phyloP scores from a whole-genome alignment of 2,113 vertebrate genomes.

The Tragelaphus buxtoni region DNA sequence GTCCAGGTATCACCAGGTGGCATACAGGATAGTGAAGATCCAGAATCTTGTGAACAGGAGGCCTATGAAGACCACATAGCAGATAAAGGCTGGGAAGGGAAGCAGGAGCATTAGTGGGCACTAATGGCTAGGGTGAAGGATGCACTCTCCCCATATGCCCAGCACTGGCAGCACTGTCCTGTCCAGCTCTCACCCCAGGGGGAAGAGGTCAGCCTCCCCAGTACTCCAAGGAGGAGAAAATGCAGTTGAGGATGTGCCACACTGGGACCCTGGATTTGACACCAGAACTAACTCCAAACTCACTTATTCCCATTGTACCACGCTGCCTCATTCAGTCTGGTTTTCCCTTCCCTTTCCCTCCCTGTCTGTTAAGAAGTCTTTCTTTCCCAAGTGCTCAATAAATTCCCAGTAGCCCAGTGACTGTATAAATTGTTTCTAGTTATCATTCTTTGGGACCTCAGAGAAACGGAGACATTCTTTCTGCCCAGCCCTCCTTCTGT shows the following conservation, averaged over 20 bases:
- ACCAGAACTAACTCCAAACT: neutral
- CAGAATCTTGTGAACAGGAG: constrained; percentile 93
- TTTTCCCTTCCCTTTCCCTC: too few relatives aligned
- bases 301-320: neutral
- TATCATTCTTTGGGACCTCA: neutral
- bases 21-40: constrained; percentile 87
- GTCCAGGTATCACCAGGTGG: constrained; percentile 89
- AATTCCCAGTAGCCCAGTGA: neutral
- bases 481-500: neutral
- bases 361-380: neutral
- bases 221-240: neutral
- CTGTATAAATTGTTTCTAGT: neutral
- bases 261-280: neutral
- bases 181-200: fast-evolving
- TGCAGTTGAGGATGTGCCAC: neutral
- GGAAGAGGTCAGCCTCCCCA: neutral
- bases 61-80: constrained; percentile 80
- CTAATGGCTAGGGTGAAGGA: neutral
- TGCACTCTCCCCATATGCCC: fast-evolving
- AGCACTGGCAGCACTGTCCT: fast-evolving
- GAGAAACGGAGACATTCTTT: neutral
- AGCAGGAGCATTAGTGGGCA: neutral
- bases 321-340: neutral
- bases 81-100: constrained; percentile 82
- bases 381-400: neutral